Percentiles rank a stretch among this genome's conserved stretches.
Evolutionary conservation across 2,888 invertebrate species (phyloP).

Genomic region (Imbricaverruca yamaguchii): DNA sequence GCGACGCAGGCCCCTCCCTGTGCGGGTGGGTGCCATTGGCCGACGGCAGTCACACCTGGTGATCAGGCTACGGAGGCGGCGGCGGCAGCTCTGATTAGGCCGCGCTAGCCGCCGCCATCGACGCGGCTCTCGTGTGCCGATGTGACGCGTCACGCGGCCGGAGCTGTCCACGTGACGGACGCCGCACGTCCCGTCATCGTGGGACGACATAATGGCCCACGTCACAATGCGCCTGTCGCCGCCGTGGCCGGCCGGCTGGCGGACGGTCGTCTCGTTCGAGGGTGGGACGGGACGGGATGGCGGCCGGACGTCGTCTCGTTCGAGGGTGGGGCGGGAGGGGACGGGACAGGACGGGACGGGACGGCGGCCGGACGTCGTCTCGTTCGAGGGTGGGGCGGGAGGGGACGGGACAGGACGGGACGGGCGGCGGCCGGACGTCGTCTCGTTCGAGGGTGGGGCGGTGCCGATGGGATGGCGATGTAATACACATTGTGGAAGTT

Average conservation of each 20-base stretch:
- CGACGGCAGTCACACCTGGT: not conserved
- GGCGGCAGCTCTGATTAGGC: not conserved
- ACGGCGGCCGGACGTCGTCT: not conserved
- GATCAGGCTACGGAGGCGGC: not conserved
- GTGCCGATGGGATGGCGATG: too few relatives aligned
- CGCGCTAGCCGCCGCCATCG: slow-evolving; percentile 14
- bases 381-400: not conserved
- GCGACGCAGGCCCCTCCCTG: not conserved
- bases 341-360: too few relatives aligned
- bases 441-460: not conserved
- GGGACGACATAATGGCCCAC: too few relatives aligned
- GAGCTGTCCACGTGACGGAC: not conserved
- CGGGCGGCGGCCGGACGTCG: not conserved
- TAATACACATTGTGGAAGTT: too few relatives aligned
- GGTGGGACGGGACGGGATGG: too few relatives aligned
- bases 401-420: too few relatives aligned
- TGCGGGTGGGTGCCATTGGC: not conserved
- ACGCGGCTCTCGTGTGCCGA: not conserved
- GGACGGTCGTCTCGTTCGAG: not conserved
- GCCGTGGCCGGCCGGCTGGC: too few relatives aligned
- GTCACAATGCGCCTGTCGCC: too few relatives aligned
- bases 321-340: too few relatives aligned
- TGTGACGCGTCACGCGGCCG: not conserved
- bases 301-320: too few relatives aligned
- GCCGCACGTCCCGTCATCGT: not conserved